Base-by-base conservation (phyloP, 2,113 vertebrate species). In the Tragelaphus scriptus region DNA sequence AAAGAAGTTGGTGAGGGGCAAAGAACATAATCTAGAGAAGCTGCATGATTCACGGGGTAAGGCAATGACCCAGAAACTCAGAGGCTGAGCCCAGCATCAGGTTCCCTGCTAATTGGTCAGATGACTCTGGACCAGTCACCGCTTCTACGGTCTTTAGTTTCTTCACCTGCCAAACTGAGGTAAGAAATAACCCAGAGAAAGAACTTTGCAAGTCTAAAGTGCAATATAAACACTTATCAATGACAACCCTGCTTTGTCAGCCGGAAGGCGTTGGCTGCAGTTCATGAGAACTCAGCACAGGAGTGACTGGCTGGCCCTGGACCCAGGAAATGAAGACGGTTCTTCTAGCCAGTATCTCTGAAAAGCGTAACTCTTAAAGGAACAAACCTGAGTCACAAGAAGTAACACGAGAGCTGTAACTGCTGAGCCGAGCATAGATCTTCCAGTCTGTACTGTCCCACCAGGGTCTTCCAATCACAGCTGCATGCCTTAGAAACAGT, bases 41-140 rank as follows among this genome's bases (percentile, higher is more conserved):
- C 7, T 51, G 9, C 25, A 13, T 59, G 86, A 86, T 59, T 95
- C 61, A 53, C 4, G 0, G 85, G 55, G 36, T 63, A 80, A 94
- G 53, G 13, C 92, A 90, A 91, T 85, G 86, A 97, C 95, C 96
- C 49, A 80, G 86, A 97, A 96, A 96, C 90, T 75, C 92, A 56
- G 26, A 96, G 85, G 51, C n/a, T 36, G 16, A 36, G 47, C 36
- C 59, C 51, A 44, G n/a, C 9, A 25, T 26, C 81, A 15, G 79
- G 44, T 77, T 98, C 16, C 16, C 61, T 26, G 80, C 36, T 85
- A n/a, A 55, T 0, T 75, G 89, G 91, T 47, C 11, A 1, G 36
- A 92, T 84, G 93, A 91, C n/a, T 82, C 75, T 55, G n/a, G 94
- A 68, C 51, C 61, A 71, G 80, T 91, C 7, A 36, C 71, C 6